Evolutionary conservation across 2,113 vertebrate species (phyloP), one percentile per base, ranked within the genome.

Genomic region (Odobenus rosmarus): DNA sequence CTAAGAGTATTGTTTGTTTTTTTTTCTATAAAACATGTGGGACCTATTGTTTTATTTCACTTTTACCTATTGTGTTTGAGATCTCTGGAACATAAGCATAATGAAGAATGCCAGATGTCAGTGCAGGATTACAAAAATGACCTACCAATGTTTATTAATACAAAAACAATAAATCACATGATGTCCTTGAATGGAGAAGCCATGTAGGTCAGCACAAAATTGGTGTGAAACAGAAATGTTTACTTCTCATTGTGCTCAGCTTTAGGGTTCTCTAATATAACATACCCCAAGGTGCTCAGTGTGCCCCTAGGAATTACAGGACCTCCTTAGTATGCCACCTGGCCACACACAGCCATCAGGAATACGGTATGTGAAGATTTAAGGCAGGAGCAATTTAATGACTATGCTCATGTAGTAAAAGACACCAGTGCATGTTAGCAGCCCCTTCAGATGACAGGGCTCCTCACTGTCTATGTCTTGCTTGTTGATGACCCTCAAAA

Each of bases 91-190:
- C 8, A 39, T 15, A 69, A 46, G 15, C 15, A 12, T 42, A 92
- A 87, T 39, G 90, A 82, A 92, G 67, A 84, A 69, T 62, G 26
- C 39, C 69, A 84, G 49, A 84, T 88, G 49, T 72, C 49, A 80
- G n/a, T 16, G 5, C 33, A 88, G 5, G n/a, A 39, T 86, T 9
- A 24, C n/a, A 80, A 57, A 31, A 94, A 80, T 67, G 33, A 14
- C 23, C 72, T 79, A 36, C 7, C 46, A 31, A 39, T 49, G 31
- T 57, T 88, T 84, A n/a, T 39, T 80, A 77, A 88, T 21, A 49
- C 5, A 88, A 42, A 94, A 86, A n/a, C 36, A 89, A 55, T 46
- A 82, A 83, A 49, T 83, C 84, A 67, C 31, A 39, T 64, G 19
- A 67, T 79, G 57, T 83, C 74, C 53, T 55, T 84, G 39, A 94